Evolutionary conservation across 1,140 invertebrate genomes (phyloP).

Genomic region (Orius laevigatus): DNA sequence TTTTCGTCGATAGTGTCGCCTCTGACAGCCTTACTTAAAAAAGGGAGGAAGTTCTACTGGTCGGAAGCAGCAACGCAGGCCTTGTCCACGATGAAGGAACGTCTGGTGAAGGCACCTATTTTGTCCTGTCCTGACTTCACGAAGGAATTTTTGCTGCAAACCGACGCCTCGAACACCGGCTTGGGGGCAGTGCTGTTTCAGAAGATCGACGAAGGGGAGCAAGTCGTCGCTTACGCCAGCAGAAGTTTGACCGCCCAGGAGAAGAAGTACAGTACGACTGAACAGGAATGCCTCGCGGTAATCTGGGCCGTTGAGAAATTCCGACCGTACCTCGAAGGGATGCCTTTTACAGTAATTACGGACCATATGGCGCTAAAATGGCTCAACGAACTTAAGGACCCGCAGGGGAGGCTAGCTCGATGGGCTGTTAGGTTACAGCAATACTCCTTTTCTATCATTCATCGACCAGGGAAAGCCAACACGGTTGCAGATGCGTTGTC

Average conservation of each 20-base stretch:
- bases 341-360: constrained; percentile 26
- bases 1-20: constrained; percentile 27
- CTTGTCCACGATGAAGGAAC: constrained; percentile 20
- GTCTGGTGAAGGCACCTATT: constrained; percentile 15
- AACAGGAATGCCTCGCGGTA: constrained; percentile 30
- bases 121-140: constrained; percentile 21
- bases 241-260: constrained; percentile 25
- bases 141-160: constrained; percentile 21
- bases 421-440: constrained; percentile 22
- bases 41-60: constrained; percentile 18
- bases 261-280: constrained; percentile 28
- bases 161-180: constrained; percentile 22
- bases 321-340: constrained; percentile 22
- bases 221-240: constrained; percentile 28
- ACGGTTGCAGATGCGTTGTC: constrained; percentile 16
- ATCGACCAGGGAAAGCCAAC: constrained; percentile 19
- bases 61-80: constrained; percentile 6
- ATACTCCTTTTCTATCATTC: constrained; percentile 22
- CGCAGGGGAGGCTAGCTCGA: constrained; percentile 26
- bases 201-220: constrained; percentile 16
- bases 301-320: constrained; percentile 27
- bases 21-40: constrained; percentile 21
- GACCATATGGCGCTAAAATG: constrained; percentile 31
- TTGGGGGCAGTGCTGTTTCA: constrained; percentile 24
- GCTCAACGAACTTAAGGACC: constrained; percentile 28